phyloP scores from a whole-genome alignment of 2,888 invertebrate species.

The Troides helena region DNA sequence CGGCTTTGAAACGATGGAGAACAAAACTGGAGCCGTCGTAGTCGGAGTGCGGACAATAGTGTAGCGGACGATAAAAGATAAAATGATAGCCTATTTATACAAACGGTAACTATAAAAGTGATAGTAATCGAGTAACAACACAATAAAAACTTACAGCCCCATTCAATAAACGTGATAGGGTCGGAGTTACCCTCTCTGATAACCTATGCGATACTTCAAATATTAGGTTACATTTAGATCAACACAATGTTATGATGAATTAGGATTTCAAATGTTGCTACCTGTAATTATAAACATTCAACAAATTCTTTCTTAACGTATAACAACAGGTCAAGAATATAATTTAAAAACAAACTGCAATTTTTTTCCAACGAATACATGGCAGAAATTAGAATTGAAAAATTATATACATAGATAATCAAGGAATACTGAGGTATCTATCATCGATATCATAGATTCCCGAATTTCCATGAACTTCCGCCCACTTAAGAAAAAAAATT shows the following conservation, averaged over 20 bases:
- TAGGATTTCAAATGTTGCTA: background rate
- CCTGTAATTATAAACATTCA: background rate
- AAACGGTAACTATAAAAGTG: conserved; percentile 51
- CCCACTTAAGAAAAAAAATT: too few relatives aligned
- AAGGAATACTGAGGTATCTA: too few relatives aligned
- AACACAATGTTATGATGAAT: background rate
- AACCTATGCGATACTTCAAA: conserved; percentile 32
- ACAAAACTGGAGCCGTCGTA: conserved; percentile 34
- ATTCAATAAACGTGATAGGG: conserved; percentile 50
- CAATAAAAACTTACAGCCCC: conserved; percentile 59
- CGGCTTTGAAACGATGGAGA: conserved; percentile 26
- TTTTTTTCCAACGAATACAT: too few relatives aligned
- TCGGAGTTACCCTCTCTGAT: conserved; percentile 40
- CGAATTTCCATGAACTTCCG: too few relatives aligned
- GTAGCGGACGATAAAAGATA: conserved; percentile 51
- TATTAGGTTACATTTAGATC: background rate
- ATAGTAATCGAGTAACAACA: conserved; percentile 54
- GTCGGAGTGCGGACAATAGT: conserved; percentile 35
- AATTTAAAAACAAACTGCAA: too few relatives aligned
- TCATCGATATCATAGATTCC: too few relatives aligned
- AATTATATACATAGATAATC: too few relatives aligned
- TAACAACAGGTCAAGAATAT: background rate
- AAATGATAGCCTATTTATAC: conserved; percentile 54
- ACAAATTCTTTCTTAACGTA: background rate
- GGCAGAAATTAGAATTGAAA: too few relatives aligned